Evolutionary conservation across 2,797 vertebrate species (phyloP), one percentile per base, ranked within the genome.

Genomic region (Borostomias antarcticus): DNA sequence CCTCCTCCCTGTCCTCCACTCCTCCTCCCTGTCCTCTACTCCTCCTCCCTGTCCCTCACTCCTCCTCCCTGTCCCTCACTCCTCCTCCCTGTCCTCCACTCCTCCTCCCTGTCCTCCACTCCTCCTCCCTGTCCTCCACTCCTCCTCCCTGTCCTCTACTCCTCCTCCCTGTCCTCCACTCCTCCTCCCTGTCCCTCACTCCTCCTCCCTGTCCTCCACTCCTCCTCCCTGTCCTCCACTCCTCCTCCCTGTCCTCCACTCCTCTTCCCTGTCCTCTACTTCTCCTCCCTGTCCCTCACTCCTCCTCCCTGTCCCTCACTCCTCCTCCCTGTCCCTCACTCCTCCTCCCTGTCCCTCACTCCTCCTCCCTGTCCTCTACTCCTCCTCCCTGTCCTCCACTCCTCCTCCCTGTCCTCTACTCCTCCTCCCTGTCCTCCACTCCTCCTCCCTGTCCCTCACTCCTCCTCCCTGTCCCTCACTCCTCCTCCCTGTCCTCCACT

Each of bases 391-490:
- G n/a, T 4, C 19, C n/a, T 8, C 19, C 45, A 48, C 15, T 15
- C 19, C 29, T 21, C 35, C 2, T 35, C 71, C 4, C 25, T 28
- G 58, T 28, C 32, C 32, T 6, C 2, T n/a, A 10, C 32, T 11
- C 23, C 26, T 25, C 21, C 50, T 5, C 35, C 0, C 63, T 9
- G 75, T n/a, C 84, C 87, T 25, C 32, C 9, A 3, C 1, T n/a
- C 17, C 1, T 17, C 8, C 28, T 35, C 35, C 23, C 5, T 5
- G n/a, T n/a, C n/a, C n/a, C n/a, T n/a, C 19, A 9, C 33, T 13
- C n/a, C n/a, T n/a, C n/a, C n/a, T n/a, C n/a, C n/a, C n/a, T n/a
- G n/a, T n/a, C n/a, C n/a, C n/a, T n/a, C n/a, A n/a, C n/a, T n/a
- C 2, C 37, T 73, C 4, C 25, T 28, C 58, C 29, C 32, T 30